Conservation (phyloP, 1,140 invertebrate genomes). For the Calycopis cecrops region DNA sequence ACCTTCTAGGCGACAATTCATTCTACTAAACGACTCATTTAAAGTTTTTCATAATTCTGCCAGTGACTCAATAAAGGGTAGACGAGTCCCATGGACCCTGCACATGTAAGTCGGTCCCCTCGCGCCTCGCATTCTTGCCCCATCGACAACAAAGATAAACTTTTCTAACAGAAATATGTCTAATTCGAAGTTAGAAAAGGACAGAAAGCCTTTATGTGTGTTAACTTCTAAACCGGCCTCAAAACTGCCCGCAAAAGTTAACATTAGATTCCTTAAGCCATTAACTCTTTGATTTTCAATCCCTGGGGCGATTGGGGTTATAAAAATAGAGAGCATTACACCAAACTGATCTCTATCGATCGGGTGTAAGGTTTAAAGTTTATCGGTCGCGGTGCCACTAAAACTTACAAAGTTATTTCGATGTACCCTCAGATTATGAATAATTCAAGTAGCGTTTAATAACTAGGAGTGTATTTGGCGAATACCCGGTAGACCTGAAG, state of each 20-base stretch:
- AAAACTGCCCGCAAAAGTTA: slow-evolving; percentile 26
- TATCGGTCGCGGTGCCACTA: slow-evolving; percentile 35
- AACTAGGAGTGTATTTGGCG: slow-evolving; percentile 54
- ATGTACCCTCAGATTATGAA: slow-evolving; percentile 65
- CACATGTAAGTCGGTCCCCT: too few species aligned
- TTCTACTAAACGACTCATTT: too few species aligned
- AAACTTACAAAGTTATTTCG: slow-evolving; percentile 61
- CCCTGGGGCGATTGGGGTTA: slow-evolving; percentile 39
- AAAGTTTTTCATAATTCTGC: too few species aligned
- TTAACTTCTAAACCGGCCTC: slow-evolving; percentile 3
- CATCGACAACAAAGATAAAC: too few species aligned
- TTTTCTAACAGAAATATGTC: too few species aligned
- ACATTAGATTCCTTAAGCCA: slow-evolving; percentile 33
- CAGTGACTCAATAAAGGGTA: too few species aligned
- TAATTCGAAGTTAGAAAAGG: not conserved
- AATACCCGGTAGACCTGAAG: slow-evolving; percentile 23
- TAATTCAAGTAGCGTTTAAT: slow-evolving; percentile 69
- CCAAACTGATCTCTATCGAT: slow-evolving; percentile 28
- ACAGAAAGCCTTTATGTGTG: not conserved
- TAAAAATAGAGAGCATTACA: slow-evolving; percentile 34
- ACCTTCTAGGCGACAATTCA: too few species aligned
- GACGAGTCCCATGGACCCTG: too few species aligned
- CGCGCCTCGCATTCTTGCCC: too few species aligned
- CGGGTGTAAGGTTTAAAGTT: slow-evolving; percentile 50
- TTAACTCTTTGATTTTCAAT: slow-evolving; percentile 56